These are phyloP conservation scores for Brachionichthys hirsutus DNA, from an alignment of 2,113 vertebrate species.

Conservation along the genomic window DNA sequence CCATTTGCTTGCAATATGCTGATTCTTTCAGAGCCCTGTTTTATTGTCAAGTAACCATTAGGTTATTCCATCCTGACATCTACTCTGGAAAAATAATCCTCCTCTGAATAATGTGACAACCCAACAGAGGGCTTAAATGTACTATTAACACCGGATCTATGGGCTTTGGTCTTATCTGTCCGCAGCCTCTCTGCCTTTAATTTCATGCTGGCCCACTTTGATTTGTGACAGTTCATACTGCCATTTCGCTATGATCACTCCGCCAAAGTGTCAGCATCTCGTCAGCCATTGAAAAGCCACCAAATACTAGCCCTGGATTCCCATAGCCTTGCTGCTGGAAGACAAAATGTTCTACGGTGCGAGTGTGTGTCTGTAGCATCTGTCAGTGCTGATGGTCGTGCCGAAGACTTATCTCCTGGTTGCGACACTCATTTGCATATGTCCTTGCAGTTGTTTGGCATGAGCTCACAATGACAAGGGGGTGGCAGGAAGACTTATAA, in stretches of 20 bases:
- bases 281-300: slow-evolving; percentile 61
- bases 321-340: slow-evolving; percentile 51
- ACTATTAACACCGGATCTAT: slow-evolving; percentile 53
- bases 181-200: slow-evolving; percentile 31
- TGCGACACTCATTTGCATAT: slow-evolving; percentile 65
- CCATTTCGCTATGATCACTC: slow-evolving; percentile 50
- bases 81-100: slow-evolving; percentile 28
- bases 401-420: slow-evolving; percentile 62
- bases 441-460: slow-evolving; percentile 69
- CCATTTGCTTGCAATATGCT: slow-evolving; percentile 14
- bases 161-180: slow-evolving; percentile 30
- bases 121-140: slow-evolving; percentile 41
- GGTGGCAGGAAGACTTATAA: slow-evolving; percentile 36
- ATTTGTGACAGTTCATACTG: slow-evolving; percentile 58
- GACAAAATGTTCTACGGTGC: slow-evolving; percentile 61
- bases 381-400: slow-evolving; percentile 56
- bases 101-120: slow-evolving; percentile 44
- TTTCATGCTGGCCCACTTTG: slow-evolving; percentile 45
- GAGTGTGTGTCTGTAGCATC: slow-evolving; percentile 58
- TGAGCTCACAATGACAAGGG: slow-evolving; percentile 46
- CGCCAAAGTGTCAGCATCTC: slow-evolving; percentile 63
- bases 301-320: slow-evolving; percentile 50
- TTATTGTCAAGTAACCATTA: slow-evolving; percentile 21
- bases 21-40: slow-evolving; percentile 14
- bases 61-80: slow-evolving; percentile 32